A percentile compares a stretch with the other conserved stretches of the same genome.
Conservation (phyloP, 2,797 vertebrate species). For the Gadopsis marmoratus region DNA sequence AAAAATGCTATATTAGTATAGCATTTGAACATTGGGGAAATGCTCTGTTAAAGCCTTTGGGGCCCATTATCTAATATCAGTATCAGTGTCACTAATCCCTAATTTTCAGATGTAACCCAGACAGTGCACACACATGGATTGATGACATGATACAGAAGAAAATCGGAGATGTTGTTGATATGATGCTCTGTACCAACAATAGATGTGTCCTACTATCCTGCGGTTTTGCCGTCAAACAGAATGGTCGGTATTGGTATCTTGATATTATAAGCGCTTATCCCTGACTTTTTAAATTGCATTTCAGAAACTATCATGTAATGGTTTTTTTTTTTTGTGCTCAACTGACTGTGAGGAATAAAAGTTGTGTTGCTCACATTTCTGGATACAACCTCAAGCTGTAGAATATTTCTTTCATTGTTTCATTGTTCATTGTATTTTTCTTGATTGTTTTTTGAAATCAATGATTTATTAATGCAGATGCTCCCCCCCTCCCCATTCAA, state of each 20-base stretch:
- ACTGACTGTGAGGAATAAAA: slow-evolving; percentile 57
- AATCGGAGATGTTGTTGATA: slow-evolving; percentile 44
- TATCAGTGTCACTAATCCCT: slow-evolving; percentile 44
- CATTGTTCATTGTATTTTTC: slow-evolving; percentile 56
- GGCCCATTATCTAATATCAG: slow-evolving; percentile 37
- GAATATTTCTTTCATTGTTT: slow-evolving; percentile 64
- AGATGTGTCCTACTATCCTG: slow-evolving; percentile 26
- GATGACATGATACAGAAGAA: slow-evolving; percentile 26
- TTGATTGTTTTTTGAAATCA: slow-evolving; percentile 40
- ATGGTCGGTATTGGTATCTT: slow-evolving; percentile 22
- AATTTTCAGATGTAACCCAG: slow-evolving; percentile 44
- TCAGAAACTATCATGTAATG: slow-evolving; percentile 48
- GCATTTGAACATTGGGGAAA: slow-evolving; percentile 26
- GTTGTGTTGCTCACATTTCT: slow-evolving; percentile 62
- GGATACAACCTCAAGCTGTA: slow-evolving; percentile 80
- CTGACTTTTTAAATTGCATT: slow-evolving; percentile 55
- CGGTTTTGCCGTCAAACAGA: slow-evolving; percentile 33
- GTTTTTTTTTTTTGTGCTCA: slow-evolving; percentile 67
- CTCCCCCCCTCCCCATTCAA: slow-evolving; percentile 49
- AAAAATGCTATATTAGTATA: no score
- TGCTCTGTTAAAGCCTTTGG: slow-evolving; percentile 19
- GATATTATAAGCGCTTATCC: slow-evolving; percentile 40
- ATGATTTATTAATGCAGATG: slow-evolving; percentile 52
- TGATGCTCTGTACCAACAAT: slow-evolving; percentile 37
- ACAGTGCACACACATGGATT: slow-evolving; percentile 24